Base-by-base conservation (phyloP, 2,888 invertebrate genomes). In the Tuberolachnus salignus region DNA sequence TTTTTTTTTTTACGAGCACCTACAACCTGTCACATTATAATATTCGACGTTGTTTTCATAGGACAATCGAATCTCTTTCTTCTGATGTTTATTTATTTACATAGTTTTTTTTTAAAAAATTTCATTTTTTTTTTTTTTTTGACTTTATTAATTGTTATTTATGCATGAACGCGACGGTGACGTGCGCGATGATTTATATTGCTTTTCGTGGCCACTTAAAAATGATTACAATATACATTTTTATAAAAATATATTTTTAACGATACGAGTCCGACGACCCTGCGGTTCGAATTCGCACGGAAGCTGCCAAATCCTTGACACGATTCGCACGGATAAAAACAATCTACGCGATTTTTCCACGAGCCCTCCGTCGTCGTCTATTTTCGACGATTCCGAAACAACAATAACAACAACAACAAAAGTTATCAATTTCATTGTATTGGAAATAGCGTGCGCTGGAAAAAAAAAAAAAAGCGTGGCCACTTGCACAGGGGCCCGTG, bases 291-390 rank as follows among this genome's bases (percentile, higher is more conserved):
- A 69, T 59, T 69, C 23, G n/a, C 16, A 11, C 8, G 13, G n/a
- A 53, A 34, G 59, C 78, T 69, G 78, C 78, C 78, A 78, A 78
- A 49, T 67, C 59, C 67, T 67, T 69, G 67, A 78, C 78, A 78
- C 16, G 46, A 57, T 59, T 78, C 49, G 13, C 16, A 51, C 9
- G 34, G 6, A 44, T 51, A 42, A 64, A 26, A 67, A 67, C 57
- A 44, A 42, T 64, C 44, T 51, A 34, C 4, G 23, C 14, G 59
- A 34, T 34, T 16, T 51, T 59, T 59, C 55, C 64, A 57, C 14
- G n/a, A n/a, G 34, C 49, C 21, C 23, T 14, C 9, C 66, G 10
- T 66, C 23, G 21, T n/a, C 66, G 10, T 66, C 75, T 75, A 26
- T 67, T 66, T 57, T 46, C 9, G 66, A 67, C 44, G 19, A 26